Base-by-base conservation (phyloP, 2,113 vertebrate genomes). In the Chaenogobius annularis region DNA sequence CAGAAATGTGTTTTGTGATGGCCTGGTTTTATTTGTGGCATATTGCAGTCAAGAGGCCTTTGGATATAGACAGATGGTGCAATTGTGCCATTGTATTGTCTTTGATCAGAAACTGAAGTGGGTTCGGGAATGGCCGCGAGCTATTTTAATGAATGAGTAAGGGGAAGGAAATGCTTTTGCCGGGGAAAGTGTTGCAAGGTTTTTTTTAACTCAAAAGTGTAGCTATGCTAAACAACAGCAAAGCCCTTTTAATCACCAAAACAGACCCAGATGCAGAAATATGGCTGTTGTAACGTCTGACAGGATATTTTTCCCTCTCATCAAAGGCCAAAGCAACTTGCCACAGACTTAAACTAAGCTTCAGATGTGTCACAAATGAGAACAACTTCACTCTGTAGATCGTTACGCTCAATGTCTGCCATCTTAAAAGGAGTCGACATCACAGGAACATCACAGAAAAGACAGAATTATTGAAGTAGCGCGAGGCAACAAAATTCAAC, bases 141-240 rank as follows among this genome's bases (percentile, higher is more conserved):
- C 82, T 90, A 83, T 90, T 92, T 92, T 87, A 91, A 86, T 91
- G 89, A 92, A 82, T 92, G 91, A 92, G 86, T 88, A 90, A 85
- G 77, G 77, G 92, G 90, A 92, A 94, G 90, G 93, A 95, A 94
- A 92, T 93, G 88, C 91, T 86, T 93, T 81, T 23, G 55, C 55
- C 7, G 88, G 77, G 70, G 84, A 82, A 87, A 40, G 77, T 77
- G 63, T 75, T 78, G 65, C n/a, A 44, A 74, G 86, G 78, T 79
- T 46, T 46, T 82, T 83, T 26, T 58, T 22, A 78, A 74, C 78
- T 79, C 71, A 15, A 20, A 61, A 77, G 50, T 66, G 75, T 66
- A 58, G 63, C 73, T 68, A 74, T 59, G 66, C 62, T 37, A 68
- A 75, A 70, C 13, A 81, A 75, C 73, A 69, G 73, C 58, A 68